A percentile compares a stretch with the other conserved stretches of the same genome.
Evolutionary conservation across 2,888 invertebrate species (phyloP).

Genomic region (Eupithecia inturbata): DNA sequence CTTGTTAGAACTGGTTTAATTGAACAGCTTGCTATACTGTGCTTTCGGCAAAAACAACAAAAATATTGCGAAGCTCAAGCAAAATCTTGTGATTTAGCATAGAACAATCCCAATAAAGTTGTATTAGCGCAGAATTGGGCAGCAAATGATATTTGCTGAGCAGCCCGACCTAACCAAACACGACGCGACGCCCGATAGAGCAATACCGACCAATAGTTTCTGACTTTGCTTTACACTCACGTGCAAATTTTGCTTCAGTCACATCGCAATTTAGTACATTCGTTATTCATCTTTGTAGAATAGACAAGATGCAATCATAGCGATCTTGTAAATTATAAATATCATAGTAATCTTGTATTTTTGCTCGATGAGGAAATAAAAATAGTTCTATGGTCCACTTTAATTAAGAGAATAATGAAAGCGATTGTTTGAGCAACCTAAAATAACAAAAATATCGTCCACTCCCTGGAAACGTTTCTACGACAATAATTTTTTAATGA

Average conservation of each 20-base stretch:
- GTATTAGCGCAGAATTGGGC: constrained; percentile 59
- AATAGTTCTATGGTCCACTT: neutral
- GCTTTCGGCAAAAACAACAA: neutral
- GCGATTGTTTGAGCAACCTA: neutral
- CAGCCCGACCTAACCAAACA: constrained; percentile 65
- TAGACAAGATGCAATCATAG: neutral
- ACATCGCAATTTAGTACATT: neutral
- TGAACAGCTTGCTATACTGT: neutral
- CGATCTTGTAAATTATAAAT: neutral
- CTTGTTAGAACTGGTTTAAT: neutral
- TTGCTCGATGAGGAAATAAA: neutral
- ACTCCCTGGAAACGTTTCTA: neutral
- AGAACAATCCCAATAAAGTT: constrained; percentile 59
- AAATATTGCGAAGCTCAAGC: constrained; percentile 6
- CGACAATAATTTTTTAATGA: neutral
- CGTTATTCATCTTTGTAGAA: neutral
- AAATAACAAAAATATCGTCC: neutral
- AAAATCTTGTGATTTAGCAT: constrained; percentile 40
- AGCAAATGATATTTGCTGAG: constrained; percentile 67
- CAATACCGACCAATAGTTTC: constrained; percentile 57
- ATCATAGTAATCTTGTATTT: neutral
- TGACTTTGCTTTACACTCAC: constrained; percentile 45
- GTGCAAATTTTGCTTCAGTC: constrained; percentile 25
- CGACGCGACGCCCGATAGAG: constrained; percentile 54
- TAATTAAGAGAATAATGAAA: neutral